Evolutionary conservation across 2,888 invertebrate species (phyloP), one percentile per base, ranked within the genome.

Genomic region (Scrobipalpa atriplicella): DNA sequence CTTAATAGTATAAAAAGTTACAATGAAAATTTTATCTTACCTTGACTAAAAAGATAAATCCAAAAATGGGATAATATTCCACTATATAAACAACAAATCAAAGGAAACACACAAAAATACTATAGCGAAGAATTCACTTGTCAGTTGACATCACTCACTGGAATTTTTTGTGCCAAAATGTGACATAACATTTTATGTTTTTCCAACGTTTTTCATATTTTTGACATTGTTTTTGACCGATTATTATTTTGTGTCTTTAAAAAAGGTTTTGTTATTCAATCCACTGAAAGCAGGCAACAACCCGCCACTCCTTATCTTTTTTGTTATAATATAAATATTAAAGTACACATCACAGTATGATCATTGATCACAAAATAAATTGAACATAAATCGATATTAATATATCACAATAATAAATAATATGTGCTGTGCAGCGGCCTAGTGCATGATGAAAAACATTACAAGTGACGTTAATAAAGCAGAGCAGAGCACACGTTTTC

Each of bases 391-490:
- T 43, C 13, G 6, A 47, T 16, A 16, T 7, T 16, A 47, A 47
- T 7, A 13, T 43, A 60, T 7, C 10, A 43, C 19, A n/a, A 58
- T 9, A 18, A n/a, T n/a, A n/a, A n/a, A n/a, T n/a, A n/a, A n/a
- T n/a, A n/a, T n/a, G n/a, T n/a, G n/a, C n/a, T n/a, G n/a, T 41
- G 7, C 10, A 63, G 62, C 70, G 73, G 71, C 70, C 75, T 73
- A 71, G 70, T 71, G 65, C 72, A 69, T 70, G 65, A 64, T 73
- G 73, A 74, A 68, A 62, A 73, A 64, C 29, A 62, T 56, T 38
- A 64, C 51, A 51, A 62, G 38, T 54, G 54, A 47, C 63, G 56
- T 63, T 56, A 47, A 36, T 60, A 51, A 18, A 43, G 36, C 13
- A 38, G 47, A 58, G 36, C 13, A 60, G 13, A 13, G 54, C 39